These are phyloP conservation scores for Halcyon chelicuti DNA, from an alignment of 2,797 vertebrate species.

Conservation along the genomic window DNA sequence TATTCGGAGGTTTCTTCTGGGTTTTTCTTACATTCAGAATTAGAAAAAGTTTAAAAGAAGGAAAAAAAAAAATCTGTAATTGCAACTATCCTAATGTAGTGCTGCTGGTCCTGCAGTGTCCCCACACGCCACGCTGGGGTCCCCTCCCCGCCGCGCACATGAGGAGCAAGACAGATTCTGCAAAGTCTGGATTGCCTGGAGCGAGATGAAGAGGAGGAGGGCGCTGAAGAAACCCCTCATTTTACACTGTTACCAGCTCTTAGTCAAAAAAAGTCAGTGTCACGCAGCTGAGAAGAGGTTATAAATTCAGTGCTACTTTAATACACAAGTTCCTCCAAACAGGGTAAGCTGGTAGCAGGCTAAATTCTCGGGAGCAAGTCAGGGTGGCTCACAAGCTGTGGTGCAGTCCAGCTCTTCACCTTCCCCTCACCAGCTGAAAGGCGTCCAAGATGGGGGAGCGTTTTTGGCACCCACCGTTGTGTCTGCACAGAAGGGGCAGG, in stretches of 20 bases:
- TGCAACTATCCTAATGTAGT: not conserved
- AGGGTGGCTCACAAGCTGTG: not conserved
- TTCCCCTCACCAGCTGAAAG: not conserved
- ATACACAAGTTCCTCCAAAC: not conserved
- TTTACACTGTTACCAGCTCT: not conserved
- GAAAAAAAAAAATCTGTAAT: not conserved
- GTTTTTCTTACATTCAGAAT: not conserved
- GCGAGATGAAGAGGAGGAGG: not conserved
- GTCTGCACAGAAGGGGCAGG: constrained; percentile 39
- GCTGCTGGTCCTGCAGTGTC: not conserved
- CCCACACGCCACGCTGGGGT: rapidly evolving
- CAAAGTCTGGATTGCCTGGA: not conserved
- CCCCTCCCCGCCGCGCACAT: not conserved
- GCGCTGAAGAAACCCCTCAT: not conserved
- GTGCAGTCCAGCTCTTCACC: not conserved
- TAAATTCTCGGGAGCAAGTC: not conserved
- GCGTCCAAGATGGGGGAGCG: not conserved
- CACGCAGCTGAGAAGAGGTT: not conserved
- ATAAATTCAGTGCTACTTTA: not conserved
- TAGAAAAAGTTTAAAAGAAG: not conserved
- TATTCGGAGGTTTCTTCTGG: not conserved
- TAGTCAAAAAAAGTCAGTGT: not conserved
- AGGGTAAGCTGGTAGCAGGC: not conserved
- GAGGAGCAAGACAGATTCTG: not conserved
- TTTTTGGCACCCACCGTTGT: not conserved